phyloP scores from a whole-genome alignment of 2,888 invertebrate species.

The Diaphora mendica region DNA sequence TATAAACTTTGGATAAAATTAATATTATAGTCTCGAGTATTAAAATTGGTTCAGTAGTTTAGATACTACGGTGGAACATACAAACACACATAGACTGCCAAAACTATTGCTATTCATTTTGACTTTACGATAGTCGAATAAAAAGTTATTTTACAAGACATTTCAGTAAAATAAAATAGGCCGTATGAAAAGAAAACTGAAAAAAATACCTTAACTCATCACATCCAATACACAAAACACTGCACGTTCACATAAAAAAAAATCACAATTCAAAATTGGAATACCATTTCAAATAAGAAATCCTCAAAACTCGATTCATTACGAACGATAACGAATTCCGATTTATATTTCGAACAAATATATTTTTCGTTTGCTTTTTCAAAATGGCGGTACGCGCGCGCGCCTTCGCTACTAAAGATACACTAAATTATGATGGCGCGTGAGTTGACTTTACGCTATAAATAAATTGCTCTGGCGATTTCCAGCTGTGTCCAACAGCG shows the following conservation, averaged over 20 bases:
- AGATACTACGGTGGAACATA: too few species aligned
- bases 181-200: constrained; percentile 3
- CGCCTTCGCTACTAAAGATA: constrained; percentile 64
- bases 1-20: too few species aligned
- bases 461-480: constrained; percentile 64
- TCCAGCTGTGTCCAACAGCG: constrained; percentile 50
- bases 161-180: background rate
- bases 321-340: constrained; percentile 41
- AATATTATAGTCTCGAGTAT: too few species aligned
- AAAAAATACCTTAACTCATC: constrained; percentile 19
- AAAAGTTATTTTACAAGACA: background rate
- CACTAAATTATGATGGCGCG: constrained; percentile 69
- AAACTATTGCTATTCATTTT: too few species aligned
- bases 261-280: constrained; percentile 42
- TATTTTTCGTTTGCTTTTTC: constrained; percentile 31
- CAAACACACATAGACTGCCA: too few species aligned
- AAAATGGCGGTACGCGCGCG: constrained; percentile 65
- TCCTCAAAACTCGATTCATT: constrained; percentile 36
- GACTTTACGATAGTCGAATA: too few species aligned
- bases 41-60: too few species aligned
- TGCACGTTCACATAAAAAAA: constrained; percentile 42
- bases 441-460: constrained; percentile 68
- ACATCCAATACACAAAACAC: constrained; percentile 39
- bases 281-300: constrained; percentile 50
- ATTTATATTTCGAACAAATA: constrained; percentile 49